These are phyloP conservation scores for Drosophila micromelanica DNA, from an alignment of 1,140 invertebrate genomes.

Conservation along the genomic window DNA sequence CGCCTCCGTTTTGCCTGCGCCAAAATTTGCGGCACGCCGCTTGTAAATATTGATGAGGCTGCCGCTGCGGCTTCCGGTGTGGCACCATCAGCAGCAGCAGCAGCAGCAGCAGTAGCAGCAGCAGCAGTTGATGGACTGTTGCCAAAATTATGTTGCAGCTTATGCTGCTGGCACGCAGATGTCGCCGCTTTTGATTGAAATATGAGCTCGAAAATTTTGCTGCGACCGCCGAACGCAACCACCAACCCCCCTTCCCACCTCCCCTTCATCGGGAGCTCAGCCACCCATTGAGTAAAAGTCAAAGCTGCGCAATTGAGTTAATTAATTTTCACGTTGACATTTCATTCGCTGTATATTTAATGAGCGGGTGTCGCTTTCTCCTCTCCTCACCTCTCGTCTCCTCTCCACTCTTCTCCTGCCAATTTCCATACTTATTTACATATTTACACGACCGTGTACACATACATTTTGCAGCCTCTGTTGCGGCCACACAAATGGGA, in stretches of 20 bases:
- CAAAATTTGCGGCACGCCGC: constrained; percentile 75
- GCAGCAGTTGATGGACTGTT: constrained; percentile 73
- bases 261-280: too few relatives aligned
- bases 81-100: neutral
- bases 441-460: constrained; percentile 3
- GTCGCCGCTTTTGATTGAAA: constrained; percentile 81
- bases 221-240: constrained; percentile 22
- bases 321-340: constrained; percentile 82
- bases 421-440: constrained; percentile 33
- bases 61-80: constrained; percentile 23
- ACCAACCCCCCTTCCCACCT: too few relatives aligned
- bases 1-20: constrained; percentile 46
- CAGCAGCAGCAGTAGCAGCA: too few relatives aligned
- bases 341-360: constrained; percentile 77
- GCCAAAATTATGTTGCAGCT: constrained; percentile 80
- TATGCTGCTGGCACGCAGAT: constrained; percentile 75
- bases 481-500: constrained; percentile 27
- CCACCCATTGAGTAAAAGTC: constrained; percentile 28
- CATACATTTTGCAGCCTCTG: constrained; percentile 27
- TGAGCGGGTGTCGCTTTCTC: constrained; percentile 60
- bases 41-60: constrained; percentile 80
- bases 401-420: neutral
- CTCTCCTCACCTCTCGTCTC: neutral
- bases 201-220: constrained; percentile 62
- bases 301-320: constrained; percentile 68